These are phyloP conservation scores for Thermophis baileyi DNA, from an alignment of 2,113 vertebrate species.

Conservation along the genomic window DNA sequence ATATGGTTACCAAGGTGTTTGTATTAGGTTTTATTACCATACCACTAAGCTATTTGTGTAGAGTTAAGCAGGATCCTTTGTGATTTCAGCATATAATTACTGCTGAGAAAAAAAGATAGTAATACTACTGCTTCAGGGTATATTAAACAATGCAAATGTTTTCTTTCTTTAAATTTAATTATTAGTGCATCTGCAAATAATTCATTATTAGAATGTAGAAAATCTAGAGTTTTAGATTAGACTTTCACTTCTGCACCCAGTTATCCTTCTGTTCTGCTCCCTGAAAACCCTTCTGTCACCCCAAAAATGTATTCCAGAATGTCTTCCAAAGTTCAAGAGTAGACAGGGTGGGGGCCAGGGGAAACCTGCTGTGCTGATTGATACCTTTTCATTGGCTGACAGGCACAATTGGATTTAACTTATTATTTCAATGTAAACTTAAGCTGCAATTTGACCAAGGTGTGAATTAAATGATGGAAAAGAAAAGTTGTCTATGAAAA, in stretches of 20 bases:
- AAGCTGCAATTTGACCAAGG: background rate
- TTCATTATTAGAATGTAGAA: background rate
- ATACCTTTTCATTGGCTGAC: background rate
- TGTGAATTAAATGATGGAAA: background rate
- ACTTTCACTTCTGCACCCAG: background rate
- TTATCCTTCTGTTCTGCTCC: background rate
- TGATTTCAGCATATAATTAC: constrained; percentile 44
- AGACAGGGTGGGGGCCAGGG: background rate
- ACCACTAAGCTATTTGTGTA: constrained; percentile 41
- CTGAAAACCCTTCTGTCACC: background rate
- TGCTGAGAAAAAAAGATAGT: constrained; percentile 43
- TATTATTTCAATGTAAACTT: background rate
- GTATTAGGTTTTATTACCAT: constrained; percentile 53
- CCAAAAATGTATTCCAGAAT: background rate
- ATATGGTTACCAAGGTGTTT: constrained; percentile 60
- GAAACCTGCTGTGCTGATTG: background rate
- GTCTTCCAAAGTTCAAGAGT: background rate
- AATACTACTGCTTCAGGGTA: constrained; percentile 29
- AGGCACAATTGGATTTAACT: background rate
- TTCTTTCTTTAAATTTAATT: constrained; percentile 54
- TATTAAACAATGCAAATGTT: constrained; percentile 48
- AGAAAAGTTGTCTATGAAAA: background rate
- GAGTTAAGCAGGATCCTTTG: constrained; percentile 50
- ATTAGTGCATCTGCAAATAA: constrained; percentile 43
- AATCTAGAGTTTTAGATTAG: constrained; percentile 16